Evolutionary conservation across 2,113 vertebrate genomes (phyloP).

Genomic region (Poeciliopsis prolifica): DNA sequence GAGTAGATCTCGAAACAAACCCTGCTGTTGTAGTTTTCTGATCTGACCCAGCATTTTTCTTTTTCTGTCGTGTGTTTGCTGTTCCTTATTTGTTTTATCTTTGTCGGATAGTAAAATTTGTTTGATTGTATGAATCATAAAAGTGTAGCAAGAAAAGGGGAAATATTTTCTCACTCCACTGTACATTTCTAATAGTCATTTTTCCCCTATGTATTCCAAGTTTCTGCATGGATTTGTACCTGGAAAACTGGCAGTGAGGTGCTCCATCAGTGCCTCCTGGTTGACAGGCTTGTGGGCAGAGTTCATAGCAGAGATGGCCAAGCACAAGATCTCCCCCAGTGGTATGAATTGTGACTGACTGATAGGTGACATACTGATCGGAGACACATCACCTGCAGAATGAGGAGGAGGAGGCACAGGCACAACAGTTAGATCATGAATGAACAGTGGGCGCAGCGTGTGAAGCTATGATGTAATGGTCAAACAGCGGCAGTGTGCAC

Average conservation of each 20-base stretch:
- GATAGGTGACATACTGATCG: slow-evolving; percentile 99
- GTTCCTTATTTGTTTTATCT: too few relatives aligned
- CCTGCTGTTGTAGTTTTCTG: not conserved
- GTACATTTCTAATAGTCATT: not conserved
- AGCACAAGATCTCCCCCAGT: slow-evolving; percentile 98
- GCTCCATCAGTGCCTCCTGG: slow-evolving; percentile 97
- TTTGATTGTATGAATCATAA: not conserved
- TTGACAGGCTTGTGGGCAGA: slow-evolving; percentile 96
- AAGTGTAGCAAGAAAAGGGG: not conserved
- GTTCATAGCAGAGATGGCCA: slow-evolving; percentile 99
- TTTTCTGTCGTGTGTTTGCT: too few relatives aligned
- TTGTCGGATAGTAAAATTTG: not conserved
- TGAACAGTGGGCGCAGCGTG: slow-evolving; percentile 72
- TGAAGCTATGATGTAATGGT: slow-evolving; percentile 80
- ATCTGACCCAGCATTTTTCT: too few relatives aligned
- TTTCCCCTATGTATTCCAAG: not conserved
- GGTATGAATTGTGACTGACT: slow-evolving; percentile 99
- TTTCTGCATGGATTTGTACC: slow-evolving; percentile 76
- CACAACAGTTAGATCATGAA: slow-evolving; percentile 67
- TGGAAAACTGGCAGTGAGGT: slow-evolving; percentile 98
- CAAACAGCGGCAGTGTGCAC: slow-evolving; percentile 71
- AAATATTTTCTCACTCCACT: not conserved
- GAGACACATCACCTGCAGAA: slow-evolving; percentile 96
- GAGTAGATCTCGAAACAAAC: not conserved
- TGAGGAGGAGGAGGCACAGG: slow-evolving; percentile 34